Conservation (phyloP, 1,140 invertebrate species). For the Patella vulgata region DNA sequence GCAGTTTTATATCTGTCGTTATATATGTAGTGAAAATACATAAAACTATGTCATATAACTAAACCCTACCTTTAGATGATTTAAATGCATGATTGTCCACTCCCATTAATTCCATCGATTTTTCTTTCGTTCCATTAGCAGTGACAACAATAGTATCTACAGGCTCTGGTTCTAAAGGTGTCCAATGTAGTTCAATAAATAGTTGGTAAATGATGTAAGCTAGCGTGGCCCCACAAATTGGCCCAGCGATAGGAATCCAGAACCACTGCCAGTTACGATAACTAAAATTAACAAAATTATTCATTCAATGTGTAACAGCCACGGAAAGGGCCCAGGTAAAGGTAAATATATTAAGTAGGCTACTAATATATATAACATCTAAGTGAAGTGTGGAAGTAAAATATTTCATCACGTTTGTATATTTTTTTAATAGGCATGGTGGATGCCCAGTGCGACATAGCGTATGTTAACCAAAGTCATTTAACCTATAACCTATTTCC, state of each 20-base stretch:
- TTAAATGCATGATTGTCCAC: too few species aligned
- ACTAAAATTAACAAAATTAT: slow-evolving; percentile 41
- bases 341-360: not conserved
- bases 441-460: not conserved
- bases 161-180: not conserved
- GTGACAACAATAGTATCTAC: too few species aligned
- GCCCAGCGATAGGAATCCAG: slow-evolving; percentile 73
- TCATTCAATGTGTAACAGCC: too few species aligned
- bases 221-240: slow-evolving; percentile 69
- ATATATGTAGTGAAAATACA: too few species aligned
- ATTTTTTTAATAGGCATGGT: not conserved
- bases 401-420: not conserved
- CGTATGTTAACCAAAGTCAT: too few species aligned
- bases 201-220: slow-evolving; percentile 69
- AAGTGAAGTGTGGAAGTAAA: not conserved
- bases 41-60: too few species aligned
- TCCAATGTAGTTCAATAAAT: slow-evolving; percentile 74
- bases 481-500: too few species aligned
- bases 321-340: not conserved
- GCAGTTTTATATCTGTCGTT: too few species aligned
- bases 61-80: too few species aligned
- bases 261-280: slow-evolving; percentile 67
- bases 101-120: too few species aligned
- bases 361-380: not conserved
- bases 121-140: too few species aligned